Evolutionary conservation across 2,888 invertebrate species (phyloP).

Genomic region (Hypolimnas misippus): DNA sequence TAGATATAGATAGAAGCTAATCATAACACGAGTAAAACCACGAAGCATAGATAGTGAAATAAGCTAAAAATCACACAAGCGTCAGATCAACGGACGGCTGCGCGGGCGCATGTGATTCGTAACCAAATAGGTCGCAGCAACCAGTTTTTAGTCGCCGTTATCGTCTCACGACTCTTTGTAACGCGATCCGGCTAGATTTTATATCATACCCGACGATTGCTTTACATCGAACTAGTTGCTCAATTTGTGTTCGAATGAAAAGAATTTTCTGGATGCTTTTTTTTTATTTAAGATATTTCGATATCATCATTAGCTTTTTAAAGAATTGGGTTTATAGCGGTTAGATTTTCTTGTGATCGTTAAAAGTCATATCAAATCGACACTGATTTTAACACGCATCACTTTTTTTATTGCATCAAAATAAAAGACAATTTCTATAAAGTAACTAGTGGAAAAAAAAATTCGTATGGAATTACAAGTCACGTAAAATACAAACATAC

Average conservation of each 20-base stretch:
- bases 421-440: no score
- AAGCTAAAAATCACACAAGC: conserved; percentile 4
- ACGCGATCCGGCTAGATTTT: conserved; percentile 29
- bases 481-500: no score
- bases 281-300: neutral
- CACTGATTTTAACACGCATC: no score
- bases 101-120: conserved; percentile 21
- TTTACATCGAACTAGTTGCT: conserved; percentile 30
- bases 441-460: no score
- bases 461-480: no score
- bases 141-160: conserved; percentile 36
- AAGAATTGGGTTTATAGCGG: neutral
- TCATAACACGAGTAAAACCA: no score
- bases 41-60: neutral
- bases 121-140: conserved; percentile 39
- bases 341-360: no score
- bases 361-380: no score
- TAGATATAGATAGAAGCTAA: no score
- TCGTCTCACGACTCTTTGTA: conserved; percentile 30
- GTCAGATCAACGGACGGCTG: conserved; percentile 1
- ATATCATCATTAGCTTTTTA: neutral
- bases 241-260: neutral
- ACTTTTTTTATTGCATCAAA: no score
- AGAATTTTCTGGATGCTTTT: neutral
- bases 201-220: conserved; percentile 28